phyloP scores from a whole-genome alignment of 2,797 vertebrate genomes.

The Dicrostonyx torquatus region DNA sequence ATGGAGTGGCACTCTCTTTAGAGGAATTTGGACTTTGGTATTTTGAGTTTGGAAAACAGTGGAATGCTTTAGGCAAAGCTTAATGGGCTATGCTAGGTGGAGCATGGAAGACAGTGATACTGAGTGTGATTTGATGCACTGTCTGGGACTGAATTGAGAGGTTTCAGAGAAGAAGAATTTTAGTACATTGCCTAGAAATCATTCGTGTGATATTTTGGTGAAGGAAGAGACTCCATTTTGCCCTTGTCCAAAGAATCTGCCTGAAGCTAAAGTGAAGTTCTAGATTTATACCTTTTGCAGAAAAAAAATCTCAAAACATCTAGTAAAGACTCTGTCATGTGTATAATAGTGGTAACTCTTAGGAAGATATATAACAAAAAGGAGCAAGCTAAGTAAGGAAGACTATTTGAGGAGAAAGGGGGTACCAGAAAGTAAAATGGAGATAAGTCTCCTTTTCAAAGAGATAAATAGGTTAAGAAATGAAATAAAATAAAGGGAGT shows the following conservation, averaged over 20 bases:
- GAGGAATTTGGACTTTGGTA: neutral
- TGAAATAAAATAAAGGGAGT: neutral
- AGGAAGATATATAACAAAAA: neutral
- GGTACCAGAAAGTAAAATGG: neutral
- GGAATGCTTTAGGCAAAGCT: neutral
- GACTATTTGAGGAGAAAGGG: neutral
- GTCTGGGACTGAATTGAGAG: neutral
- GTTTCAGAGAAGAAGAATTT: neutral
- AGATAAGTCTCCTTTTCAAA: neutral
- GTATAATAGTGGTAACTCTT: neutral
- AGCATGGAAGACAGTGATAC: neutral
- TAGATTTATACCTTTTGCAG: too few species aligned
- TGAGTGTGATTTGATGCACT: neutral
- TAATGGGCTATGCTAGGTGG: neutral
- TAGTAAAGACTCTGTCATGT: neutral
- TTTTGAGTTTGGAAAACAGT: neutral
- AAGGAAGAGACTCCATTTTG: neutral
- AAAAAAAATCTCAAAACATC: too few species aligned
- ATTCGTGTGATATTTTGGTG: neutral
- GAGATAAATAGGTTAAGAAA: neutral
- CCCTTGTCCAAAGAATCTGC: too few species aligned
- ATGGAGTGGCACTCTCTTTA: neutral
- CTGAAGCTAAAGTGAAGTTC: too few species aligned
- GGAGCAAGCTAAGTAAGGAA: neutral
- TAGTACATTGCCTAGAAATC: neutral